phyloP scores from a whole-genome alignment of 2,797 vertebrate species.

The Ceyx erithaca region DNA sequence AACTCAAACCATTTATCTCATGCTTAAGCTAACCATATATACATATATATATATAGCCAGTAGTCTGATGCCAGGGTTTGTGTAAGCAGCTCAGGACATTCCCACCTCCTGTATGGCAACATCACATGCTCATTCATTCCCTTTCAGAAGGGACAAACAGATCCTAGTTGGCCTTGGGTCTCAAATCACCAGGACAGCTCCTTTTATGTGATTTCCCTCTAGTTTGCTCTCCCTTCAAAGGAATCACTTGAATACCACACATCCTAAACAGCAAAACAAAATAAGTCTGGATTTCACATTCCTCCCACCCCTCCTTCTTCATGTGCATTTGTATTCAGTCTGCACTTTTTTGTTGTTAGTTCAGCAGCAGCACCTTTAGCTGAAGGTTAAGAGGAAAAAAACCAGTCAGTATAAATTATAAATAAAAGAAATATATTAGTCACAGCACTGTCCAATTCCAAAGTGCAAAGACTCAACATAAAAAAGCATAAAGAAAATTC shows the following conservation, averaged over 20 bases:
- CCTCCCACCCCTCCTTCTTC: background rate
- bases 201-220: background rate
- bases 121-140: background rate
- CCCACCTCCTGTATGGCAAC: background rate
- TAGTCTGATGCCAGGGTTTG: background rate
- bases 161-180: background rate
- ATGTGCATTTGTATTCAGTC: background rate
- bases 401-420: background rate
- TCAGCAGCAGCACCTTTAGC: background rate
- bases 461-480: background rate
- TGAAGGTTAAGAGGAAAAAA: background rate
- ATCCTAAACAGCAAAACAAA: background rate
- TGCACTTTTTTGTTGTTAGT: background rate
- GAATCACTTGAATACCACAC: rapidly evolving
- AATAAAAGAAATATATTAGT: background rate
- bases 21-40: background rate
- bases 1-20: background rate
- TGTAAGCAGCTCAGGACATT: background rate
- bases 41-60: background rate
- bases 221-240: background rate
- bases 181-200: background rate
- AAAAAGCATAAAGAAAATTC: background rate
- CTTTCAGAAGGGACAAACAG: background rate
- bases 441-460: background rate
- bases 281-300: background rate